Evolutionary conservation across 2,888 invertebrate genomes (phyloP).

Genomic region (Drosophila neonasuta): DNA sequence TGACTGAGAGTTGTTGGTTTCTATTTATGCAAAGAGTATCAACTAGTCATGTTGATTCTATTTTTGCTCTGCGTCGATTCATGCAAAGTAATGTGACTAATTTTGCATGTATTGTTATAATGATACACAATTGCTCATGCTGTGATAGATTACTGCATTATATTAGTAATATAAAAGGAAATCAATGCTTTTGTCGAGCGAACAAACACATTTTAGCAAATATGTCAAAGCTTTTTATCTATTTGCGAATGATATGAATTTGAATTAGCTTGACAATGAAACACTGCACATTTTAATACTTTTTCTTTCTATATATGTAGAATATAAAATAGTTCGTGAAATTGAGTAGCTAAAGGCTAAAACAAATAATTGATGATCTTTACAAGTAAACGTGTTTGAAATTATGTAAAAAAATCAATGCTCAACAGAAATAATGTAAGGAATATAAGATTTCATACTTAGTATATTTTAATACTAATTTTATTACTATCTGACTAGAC

Average conservation of each 20-base stretch:
- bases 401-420: no score
- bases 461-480: no score
- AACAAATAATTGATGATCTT: no score
- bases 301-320: no score
- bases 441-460: no score
- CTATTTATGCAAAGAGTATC: conserved; percentile 7
- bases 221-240: conserved; percentile 6
- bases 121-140: conserved; percentile 11
- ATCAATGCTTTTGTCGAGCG: not conserved
- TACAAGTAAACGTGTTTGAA: no score
- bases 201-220: conserved; percentile 3
- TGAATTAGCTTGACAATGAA: not conserved
- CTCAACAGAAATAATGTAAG: no score
- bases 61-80: conserved; percentile 10
- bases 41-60: not conserved
- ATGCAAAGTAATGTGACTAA: conserved; percentile 25
- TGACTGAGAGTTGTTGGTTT: not conserved
- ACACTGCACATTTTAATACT: not conserved
- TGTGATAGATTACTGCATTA: conserved; percentile 3
- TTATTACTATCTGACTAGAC: no score
- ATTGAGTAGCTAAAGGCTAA: no score
- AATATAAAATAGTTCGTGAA: no score
- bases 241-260: not conserved
- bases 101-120: conserved; percentile 8
- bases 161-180: conserved; percentile 4